Evolutionary conservation across 2,888 invertebrate species (phyloP), one percentile per base, ranked within the genome.

Genomic region (Hydrotaea cyrtoneurina): DNA sequence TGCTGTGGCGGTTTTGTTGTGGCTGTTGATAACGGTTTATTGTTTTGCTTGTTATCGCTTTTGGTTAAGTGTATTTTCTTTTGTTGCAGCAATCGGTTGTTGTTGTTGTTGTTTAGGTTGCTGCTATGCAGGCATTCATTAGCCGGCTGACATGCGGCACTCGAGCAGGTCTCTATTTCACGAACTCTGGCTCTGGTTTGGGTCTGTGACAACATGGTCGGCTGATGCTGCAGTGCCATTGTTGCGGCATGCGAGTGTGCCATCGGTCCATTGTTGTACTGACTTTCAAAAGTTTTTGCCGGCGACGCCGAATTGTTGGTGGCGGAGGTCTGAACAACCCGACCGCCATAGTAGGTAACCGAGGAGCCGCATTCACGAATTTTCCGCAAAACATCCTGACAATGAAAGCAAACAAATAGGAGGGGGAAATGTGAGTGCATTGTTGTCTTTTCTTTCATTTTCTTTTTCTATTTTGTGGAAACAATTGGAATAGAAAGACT

Each of bases 281-380:
- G 74, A 74, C 69, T 74, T 92, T 92, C 73, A 19, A 86, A 93
- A 93, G 91, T 93, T 93, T 10, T 93, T 93, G 91, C 93, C 93
- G 90, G n/a, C n/a, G n/a, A n/a, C 39, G 55, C 31, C 0, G 64
- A 64, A 62, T 43, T 55, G 17, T 0, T 8, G 21, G 36, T 11
- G 23, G 74, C 21, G n/a, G 73, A 57, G 71, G 83, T 80, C 88
- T 95, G 95, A 39, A 97, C 93, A 64, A 97, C 96, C 90, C 96
- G 95, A 7, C 97, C 97, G 0, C 97, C 97, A 89, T 97, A 97
- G 91, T 97, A 98, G 7, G 97, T 97, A 10, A 97, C 95, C 23
- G 97, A 96, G 8, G 97, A 97, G n/a, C 97, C 97, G 90, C 95
- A 96, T 89, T 97, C 97, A 87, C 97, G 94, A 88, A 97, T 97